Evolutionary conservation across 2,888 invertebrate species (phyloP), one percentile per base, ranked within the genome.

Genomic region (Acleris holmiana): DNA sequence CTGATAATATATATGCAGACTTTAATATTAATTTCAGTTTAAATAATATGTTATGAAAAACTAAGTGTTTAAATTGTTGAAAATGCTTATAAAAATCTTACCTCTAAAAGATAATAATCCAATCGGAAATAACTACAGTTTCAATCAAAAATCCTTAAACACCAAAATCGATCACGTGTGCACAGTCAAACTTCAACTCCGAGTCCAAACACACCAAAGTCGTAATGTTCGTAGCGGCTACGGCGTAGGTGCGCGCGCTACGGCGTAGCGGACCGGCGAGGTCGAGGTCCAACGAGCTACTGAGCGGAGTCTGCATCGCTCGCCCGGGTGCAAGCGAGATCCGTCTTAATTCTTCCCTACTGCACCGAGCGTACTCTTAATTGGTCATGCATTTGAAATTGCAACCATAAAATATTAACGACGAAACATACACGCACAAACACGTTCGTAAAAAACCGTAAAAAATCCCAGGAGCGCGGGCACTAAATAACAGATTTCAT

Each of bases 201-300:
- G 49, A 60, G 62, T 77, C 68, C 71, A 69, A 67, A 61, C 51
- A 61, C 53, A 76, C 68, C 71, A 69, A 67, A 61, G 50, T 65
- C 53, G 55, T 35, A 47, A 51, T 57, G 40, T 56, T 66, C 73
- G 75, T 74, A 72, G 72, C 68, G 51, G 74, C 69, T 68, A 65
- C 74, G 67, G 67, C 69, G 66, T 66, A 73, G 75, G 71, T 67
- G 69, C 35, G 68, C 65, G 70, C 59, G 59, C 68, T 67, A 69
- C 70, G 76, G 69, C 61, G 63, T 56, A 57, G 76, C 83, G 70
- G 70, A 78, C 77, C 77, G 69, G 62, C 81, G 74, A 71, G 69
- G 67, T 49, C 74, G 79, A 75, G 70, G 66, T 76, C 82, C 78
- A 79, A 82, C 74, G 79, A 77, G 72, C 79, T 73, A 88, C 88